These are phyloP conservation scores for Furnarius figulus DNA, from an alignment of 2,113 vertebrate species.

Conservation along the genomic window DNA sequence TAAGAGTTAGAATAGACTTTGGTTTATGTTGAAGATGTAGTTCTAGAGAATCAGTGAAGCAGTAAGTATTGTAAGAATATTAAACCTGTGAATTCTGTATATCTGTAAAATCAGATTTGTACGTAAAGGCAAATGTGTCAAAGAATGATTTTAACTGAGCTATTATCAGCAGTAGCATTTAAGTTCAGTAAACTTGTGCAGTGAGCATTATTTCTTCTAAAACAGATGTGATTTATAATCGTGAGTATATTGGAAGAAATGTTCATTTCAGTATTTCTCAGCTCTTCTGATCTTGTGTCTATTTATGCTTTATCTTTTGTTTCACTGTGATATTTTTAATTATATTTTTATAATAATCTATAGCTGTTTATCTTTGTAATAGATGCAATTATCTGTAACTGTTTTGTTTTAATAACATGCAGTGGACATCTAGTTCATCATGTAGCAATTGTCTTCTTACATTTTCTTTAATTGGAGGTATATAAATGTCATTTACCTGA, in stretches of 20 bases:
- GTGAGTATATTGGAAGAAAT: background rate
- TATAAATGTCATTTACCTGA: background rate
- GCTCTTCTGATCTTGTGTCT: background rate
- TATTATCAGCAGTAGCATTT: background rate
- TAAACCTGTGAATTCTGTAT: background rate
- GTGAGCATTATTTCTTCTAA: background rate
- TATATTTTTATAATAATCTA: background rate
- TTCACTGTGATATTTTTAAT: background rate
- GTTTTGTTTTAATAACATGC: background rate
- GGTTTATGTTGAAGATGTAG: background rate
- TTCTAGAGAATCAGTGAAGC: slow-evolving; percentile 14
- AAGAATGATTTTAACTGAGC: background rate
- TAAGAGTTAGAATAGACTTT: slow-evolving; percentile 1
- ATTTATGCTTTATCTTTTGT: background rate
- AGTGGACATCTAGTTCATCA: background rate
- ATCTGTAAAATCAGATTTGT: background rate
- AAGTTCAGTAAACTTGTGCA: background rate
- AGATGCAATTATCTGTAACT: background rate
- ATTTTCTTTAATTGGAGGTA: background rate
- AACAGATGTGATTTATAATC: background rate
- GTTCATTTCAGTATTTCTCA: background rate
- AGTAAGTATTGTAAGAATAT: slow-evolving; percentile 36
- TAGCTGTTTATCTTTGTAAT: background rate
- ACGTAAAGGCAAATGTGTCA: background rate
- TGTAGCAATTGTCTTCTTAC: background rate